Conservation (phyloP, 2,888 invertebrate genomes). For the Germaria angustata region DNA sequence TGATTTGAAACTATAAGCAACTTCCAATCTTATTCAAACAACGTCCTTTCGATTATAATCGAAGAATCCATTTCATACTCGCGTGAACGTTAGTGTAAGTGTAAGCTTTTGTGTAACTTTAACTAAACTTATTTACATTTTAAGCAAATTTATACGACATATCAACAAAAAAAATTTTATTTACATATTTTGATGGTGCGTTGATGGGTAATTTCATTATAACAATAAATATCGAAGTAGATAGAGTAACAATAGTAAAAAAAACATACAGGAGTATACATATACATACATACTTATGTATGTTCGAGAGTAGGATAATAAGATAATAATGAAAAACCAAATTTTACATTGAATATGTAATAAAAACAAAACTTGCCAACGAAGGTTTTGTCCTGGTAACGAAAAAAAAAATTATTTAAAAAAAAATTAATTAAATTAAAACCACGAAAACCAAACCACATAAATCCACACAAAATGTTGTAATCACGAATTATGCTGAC, state of each 20-base stretch:
- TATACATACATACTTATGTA: too few species aligned
- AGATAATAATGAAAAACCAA: background rate
- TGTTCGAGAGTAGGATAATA: background rate
- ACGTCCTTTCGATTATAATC: too few species aligned
- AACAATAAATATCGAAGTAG: slow-evolving; percentile 28
- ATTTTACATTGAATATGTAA: background rate
- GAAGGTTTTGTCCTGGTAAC: slow-evolving; percentile 19
- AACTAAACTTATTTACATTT: slow-evolving; percentile 61
- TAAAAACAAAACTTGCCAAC: slow-evolving; percentile 25
- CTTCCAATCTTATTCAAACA: too few species aligned
- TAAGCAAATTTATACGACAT: slow-evolving; percentile 56
- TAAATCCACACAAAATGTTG: slow-evolving; percentile 77
- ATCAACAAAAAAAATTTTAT: slow-evolving; percentile 58
- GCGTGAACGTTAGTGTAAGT: too few species aligned
- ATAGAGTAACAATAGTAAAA: slow-evolving; percentile 2
- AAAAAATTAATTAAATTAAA: slow-evolving; percentile 78
- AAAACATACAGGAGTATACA: background rate
- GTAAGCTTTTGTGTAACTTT: too few species aligned
- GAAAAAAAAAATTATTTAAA: slow-evolving; percentile 53
- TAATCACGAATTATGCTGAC: slow-evolving; percentile 79
- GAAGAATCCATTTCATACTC: too few species aligned
- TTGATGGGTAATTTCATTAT: slow-evolving; percentile 58
- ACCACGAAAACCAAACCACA: slow-evolving; percentile 77
- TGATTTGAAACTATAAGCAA: too few species aligned
- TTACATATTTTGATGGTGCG: slow-evolving; percentile 59